Base-by-base conservation (phyloP, 2,888 invertebrate genomes). In the Mactromeris polynyma region DNA sequence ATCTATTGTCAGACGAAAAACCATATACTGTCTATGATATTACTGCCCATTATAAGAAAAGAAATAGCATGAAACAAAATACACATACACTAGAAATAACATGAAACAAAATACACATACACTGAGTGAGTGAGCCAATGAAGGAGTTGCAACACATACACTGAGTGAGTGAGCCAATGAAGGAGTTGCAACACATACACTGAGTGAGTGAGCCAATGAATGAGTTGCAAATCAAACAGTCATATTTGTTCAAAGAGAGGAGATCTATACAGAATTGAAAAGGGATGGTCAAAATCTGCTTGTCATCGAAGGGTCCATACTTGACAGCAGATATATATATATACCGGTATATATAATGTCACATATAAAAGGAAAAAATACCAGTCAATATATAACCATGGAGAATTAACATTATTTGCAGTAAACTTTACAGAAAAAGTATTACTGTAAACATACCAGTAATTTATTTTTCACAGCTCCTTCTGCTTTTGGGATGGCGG, bases 1-100 rank as follows among this genome's bases (percentile, higher is more conserved):
- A 64, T 64, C 26, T 26, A 64, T 64, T 64, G 58, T 64, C 58
- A 64, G 58, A 64, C 21, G 26, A 64, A 64, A 46, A 64, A 64
- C 58, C 58, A 64, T 64, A 64, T 64, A 64, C 58, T 64, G 58
- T 64, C 58, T 64, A 64, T n/a, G 26, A 26, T 1, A 64, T 26
- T 4, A 11, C n/a, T 64, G 26, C 26, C 26, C 26, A 26, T 64
- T 9, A 64, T n/a, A 64, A n/a, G 26, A 64, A 64, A n/a, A 64
- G 58, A 64, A 64, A 11, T 46, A 46, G n/a, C n/a, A 9, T 51
- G 51, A 51, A 51, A 64, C 26, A 64, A 26, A 64, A 64, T n/a
- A n/a, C 26, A 26, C 26, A 26, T 26, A 14, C 46, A 46, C 46
- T n/a, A 64, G 58, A 64, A 64, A 11, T 46, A 46, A n/a, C n/a